Evolutionary conservation across 2,888 invertebrate species (phyloP), one percentile per base, ranked within the genome.

Genomic region (Tenthredo notha): DNA sequence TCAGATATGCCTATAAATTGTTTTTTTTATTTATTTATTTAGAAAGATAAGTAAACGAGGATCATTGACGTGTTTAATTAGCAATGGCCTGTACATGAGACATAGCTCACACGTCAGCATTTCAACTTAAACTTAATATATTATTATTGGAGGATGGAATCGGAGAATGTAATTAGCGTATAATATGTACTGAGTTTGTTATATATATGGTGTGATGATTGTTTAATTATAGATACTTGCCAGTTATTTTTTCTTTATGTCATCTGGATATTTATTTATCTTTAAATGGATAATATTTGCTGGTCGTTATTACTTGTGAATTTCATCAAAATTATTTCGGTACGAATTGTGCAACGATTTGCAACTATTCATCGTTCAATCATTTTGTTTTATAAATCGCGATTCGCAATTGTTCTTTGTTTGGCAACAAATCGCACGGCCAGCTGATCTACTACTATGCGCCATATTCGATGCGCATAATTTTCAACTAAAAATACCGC

Each of bases 341-440:
- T 65, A 33, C n/a, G 12, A 47, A 77, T 77, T 77, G 58, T 33
- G 84, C 40, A 74, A 37, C 72, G 84, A 84, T 65, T 47, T 77
- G 75, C 84, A 77, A 84, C 77, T 84, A 43, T 84, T 84, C 84
- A 84, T 84, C 65, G 61, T 84, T 74, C 18, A 47, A 47, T 50
- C 37, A 83, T 83, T 40, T 67, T 54, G 47, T 84, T 50, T n/a
- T 54, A 15, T 10, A 37, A 7, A 21, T 43, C 61, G 7, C 4
- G 84, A 84, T 47, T 65, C 65, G 61, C 77, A 25, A 75, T 77
- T 77, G 37, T 65, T 43, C 61, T 84, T 84, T 84, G 77, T 84
- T 84, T 84, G 84, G 65, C 75, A 84, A 77, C 77, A 77, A 84
- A 84, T 47, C 6, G 47, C 67, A 70, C 67, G 47, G 83, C 67